Percentiles rank a stretch among this genome's conserved stretches.
phyloP scores from a whole-genome alignment of 1,140 invertebrate genomes.

The Artemia franciscana region DNA sequence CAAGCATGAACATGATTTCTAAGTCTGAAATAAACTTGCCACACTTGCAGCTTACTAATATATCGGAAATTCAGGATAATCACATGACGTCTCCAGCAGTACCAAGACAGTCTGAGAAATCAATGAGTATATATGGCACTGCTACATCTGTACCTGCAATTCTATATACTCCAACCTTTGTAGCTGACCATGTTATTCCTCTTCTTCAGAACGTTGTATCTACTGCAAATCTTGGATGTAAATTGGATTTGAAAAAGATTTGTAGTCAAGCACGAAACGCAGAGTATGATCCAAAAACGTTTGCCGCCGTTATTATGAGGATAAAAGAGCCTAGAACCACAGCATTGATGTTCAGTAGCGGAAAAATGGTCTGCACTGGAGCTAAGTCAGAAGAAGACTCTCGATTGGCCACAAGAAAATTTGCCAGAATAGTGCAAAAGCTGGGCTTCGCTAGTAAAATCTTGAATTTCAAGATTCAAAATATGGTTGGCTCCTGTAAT shows the following conservation, averaged over 20 bases:
- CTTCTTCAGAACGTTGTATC: constrained; percentile 77
- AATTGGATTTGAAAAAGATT: constrained; percentile 88
- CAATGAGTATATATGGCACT: constrained; percentile 28
- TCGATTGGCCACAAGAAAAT: constrained; percentile 85
- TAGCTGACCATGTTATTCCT: constrained; percentile 55
- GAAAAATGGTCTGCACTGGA: constrained; percentile 99
- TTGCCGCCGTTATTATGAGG: constrained; percentile 99
- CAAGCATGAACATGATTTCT: too few relatives aligned
- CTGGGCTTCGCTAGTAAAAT: constrained; percentile 92
- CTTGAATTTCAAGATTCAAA: constrained; percentile 98
- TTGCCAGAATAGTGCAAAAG: constrained; percentile 97
- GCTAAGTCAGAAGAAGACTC: constrained; percentile 98
- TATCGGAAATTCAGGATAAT: constrained; percentile 40
- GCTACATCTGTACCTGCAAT: constrained; percentile 61
- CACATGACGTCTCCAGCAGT: constrained; percentile 62
- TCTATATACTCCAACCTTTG: constrained; percentile 78
- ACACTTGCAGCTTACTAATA: too few relatives aligned
- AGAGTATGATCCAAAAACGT: constrained; percentile 98
- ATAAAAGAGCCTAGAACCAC: constrained; percentile 96
- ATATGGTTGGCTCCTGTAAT: constrained; percentile 99
- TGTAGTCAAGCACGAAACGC: constrained; percentile 96
- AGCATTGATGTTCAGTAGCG: constrained; percentile 94
- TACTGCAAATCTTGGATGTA: constrained; percentile 89
- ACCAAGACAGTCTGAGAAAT: constrained; percentile 22
- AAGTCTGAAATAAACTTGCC: too few relatives aligned